Base-by-base conservation (phyloP, 2,888 invertebrate genomes). In the Cephus pygmeus region DNA sequence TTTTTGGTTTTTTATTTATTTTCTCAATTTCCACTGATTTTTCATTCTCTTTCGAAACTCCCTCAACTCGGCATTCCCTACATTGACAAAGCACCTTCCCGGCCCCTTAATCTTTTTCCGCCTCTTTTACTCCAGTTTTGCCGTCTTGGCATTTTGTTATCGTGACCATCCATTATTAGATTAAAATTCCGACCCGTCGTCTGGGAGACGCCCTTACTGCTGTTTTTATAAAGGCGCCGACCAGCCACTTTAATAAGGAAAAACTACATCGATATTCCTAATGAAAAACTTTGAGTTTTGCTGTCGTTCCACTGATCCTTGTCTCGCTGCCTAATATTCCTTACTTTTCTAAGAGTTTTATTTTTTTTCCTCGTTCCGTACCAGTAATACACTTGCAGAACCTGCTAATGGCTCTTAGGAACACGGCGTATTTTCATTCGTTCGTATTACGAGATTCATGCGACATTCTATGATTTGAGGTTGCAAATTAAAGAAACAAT, bases 181-280 rank as follows among this genome's bases (percentile, higher is more conserved):
- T 81, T 81, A 80, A 81, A 81, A 80, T 81, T 80, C 76, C 73
- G 23, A 56, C 23, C 56, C 56, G 56, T 56, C 56, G 56, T 56
- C 56, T 56, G 56, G 23, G 56, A 56, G 56, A 56, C 56, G 56
- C 56, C 56, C 56, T 56, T 56, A 56, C 56, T 56, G 56, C 9
- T 23, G 56, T 56, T 56, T 56, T 56, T 23, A 23, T 56, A 56
- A 56, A 56, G 56, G 56, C 56, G 23, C 56, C 56, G 56, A 23
- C 56, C 9, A 23, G 23, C 56, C 56, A 56, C 23, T 73, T 30
- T 23, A 31, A n/a, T 36, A 35, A 76, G 36, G 31, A 69, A 34
- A 71, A 15, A n/a, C 69, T 34, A n/a, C 30, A 36, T 34, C 76
- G 40, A 76, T 71, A 69, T 36, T 11, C 23, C 6, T 76, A 76